phyloP scores from a whole-genome alignment of 2,888 invertebrate species.

The Entomobrya proxima region DNA sequence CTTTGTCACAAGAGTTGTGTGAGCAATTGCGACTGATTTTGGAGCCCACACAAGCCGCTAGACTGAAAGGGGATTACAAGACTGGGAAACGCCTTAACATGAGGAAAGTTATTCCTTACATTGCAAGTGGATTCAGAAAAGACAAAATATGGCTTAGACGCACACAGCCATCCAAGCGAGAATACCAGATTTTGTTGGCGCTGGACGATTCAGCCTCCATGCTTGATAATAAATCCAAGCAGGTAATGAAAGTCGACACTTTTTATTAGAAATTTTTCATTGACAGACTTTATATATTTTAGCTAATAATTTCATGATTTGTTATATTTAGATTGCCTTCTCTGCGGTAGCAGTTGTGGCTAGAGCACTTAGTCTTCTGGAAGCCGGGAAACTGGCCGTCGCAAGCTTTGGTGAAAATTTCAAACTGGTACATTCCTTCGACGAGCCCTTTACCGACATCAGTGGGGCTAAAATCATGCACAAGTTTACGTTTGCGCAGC shows the following conservation, averaged over 20 bases:
- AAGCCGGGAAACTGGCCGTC: constrained; percentile 94
- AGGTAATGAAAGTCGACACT: constrained; percentile 76
- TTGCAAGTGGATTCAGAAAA: constrained; percentile 98
- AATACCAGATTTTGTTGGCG: constrained; percentile 97
- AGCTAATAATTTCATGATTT: neutral
- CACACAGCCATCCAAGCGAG: constrained; percentile 95
- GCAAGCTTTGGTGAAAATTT: constrained; percentile 93
- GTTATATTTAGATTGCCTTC: constrained; percentile 87
- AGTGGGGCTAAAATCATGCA: constrained; percentile 87
- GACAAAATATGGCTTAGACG: constrained; percentile 99
- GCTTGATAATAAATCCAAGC: constrained; percentile 91
- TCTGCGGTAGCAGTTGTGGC: constrained; percentile 94
- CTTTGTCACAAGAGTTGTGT: constrained; percentile 89
- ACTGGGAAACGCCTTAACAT: constrained; percentile 98
- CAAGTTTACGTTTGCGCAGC: constrained; percentile 91
- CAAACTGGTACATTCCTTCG: constrained; percentile 90
- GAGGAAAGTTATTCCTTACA: constrained; percentile 98
- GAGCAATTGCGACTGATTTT: constrained; percentile 95
- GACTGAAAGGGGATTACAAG: constrained; percentile 95
- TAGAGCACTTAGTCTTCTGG: constrained; percentile 91
- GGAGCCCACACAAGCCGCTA: constrained; percentile 95
- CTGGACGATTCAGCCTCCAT: constrained; percentile 96
- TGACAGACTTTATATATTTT: neutral
- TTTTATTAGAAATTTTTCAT: neutral
- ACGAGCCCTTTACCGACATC: constrained; percentile 90